Evolutionary conservation across 2,113 vertebrate genomes (phyloP).

Genomic region (Galeopterus variegatus): DNA sequence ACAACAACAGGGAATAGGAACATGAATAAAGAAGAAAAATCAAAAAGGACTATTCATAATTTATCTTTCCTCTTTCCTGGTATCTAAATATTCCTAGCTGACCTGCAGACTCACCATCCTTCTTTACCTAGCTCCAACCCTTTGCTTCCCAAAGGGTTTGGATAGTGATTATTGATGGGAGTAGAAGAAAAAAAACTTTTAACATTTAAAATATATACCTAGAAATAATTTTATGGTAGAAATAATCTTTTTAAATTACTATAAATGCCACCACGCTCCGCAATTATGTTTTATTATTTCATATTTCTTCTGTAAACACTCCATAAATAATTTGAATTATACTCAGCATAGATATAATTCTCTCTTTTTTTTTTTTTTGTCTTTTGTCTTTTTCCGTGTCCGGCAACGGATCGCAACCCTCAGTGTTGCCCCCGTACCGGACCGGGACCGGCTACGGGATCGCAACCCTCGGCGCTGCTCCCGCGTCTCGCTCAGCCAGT

Average conservation of each 20-base stretch:
- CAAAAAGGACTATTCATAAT: neutral
- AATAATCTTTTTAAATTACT: conserved; percentile 14
- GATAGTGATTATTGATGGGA: neutral
- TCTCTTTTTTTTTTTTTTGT: no score
- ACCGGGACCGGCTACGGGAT: no score
- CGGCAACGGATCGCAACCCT: no score
- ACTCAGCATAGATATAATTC: neutral
- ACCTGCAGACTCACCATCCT: neutral
- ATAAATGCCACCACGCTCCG: neutral
- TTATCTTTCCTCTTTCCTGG: neutral
- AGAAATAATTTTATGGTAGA: neutral
- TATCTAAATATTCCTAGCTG: neutral
- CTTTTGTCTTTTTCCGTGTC: no score
- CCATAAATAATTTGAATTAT: conserved; percentile 22
- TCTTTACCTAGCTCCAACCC: neutral
- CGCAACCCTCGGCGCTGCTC: no score
- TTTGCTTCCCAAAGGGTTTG: conserved; percentile 3
- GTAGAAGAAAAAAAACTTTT: neutral
- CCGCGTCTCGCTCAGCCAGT: no score
- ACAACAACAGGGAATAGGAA: neutral
- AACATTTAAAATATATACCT: conserved; percentile 16
- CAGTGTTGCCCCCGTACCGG: no score
- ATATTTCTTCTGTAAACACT: conserved; percentile 35
- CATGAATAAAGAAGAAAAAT: neutral
- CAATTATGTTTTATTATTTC: neutral